A percentile compares a stretch with the other conserved stretches of the same genome.
Evolutionary conservation across 2,113 vertebrate species (phyloP).

Genomic region (Rynchops niger): DNA sequence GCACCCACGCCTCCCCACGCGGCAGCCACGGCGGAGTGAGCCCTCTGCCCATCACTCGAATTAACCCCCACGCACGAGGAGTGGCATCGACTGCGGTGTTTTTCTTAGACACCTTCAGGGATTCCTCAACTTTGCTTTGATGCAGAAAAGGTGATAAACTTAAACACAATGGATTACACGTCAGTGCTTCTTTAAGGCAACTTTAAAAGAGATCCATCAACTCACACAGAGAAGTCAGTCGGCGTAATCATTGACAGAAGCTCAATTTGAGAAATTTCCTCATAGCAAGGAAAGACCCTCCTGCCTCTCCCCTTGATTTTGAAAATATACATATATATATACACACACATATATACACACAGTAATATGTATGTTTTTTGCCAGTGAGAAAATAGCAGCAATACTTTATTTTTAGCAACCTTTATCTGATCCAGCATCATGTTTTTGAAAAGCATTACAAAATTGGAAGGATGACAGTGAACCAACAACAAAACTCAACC

Average conservation of each 20-base stretch:
- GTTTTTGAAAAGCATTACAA: conserved; percentile 14
- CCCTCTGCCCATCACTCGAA: background rate
- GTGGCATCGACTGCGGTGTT: background rate
- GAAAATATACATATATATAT: too few relatives aligned
- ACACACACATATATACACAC: background rate
- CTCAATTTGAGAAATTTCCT: background rate
- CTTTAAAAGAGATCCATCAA: background rate
- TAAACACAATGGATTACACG: background rate
- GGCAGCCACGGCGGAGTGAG: background rate
- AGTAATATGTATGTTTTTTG: background rate
- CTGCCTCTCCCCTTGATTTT: background rate
- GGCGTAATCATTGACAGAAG: background rate
- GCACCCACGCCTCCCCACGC: accelerated
- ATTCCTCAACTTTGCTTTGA: background rate
- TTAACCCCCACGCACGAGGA: background rate
- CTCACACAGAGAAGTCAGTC: background rate
- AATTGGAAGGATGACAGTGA: background rate
- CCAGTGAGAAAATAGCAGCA: background rate
- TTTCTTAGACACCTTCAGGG: background rate
- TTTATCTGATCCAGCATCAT: background rate
- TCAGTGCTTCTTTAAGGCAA: background rate
- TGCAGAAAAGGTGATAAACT: background rate
- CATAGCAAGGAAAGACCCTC: background rate
- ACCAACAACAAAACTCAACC: background rate
- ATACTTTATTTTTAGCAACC: background rate